phyloP scores from a whole-genome alignment of 2,113 vertebrate species.

The Hippoglossus stenolepis region DNA sequence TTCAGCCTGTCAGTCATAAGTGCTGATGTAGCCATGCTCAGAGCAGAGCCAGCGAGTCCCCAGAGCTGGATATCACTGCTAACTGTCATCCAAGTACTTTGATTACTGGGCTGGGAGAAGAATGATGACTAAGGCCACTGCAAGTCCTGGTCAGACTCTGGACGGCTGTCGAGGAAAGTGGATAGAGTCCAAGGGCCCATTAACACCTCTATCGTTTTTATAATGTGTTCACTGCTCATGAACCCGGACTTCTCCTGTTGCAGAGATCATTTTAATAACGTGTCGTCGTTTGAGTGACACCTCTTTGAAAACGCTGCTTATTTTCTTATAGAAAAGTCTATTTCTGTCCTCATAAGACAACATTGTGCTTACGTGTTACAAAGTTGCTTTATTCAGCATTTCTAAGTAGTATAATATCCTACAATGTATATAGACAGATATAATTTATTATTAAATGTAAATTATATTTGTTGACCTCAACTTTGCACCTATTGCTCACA shows the following conservation, averaged over 20 bases:
- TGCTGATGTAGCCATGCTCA: conserved; percentile 69
- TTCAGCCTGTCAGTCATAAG: conserved; percentile 71
- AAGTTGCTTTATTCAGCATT: no score
- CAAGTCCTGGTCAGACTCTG: conserved; percentile 41
- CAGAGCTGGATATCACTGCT: conserved; percentile 69
- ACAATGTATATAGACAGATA: not conserved
- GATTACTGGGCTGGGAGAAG: conserved; percentile 62
- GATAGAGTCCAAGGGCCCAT: conserved; percentile 46
- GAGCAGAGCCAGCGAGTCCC: conserved; percentile 48
- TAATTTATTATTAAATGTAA: not conserved
- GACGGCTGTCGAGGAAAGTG: conserved; percentile 37
- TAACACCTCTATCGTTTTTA: conserved; percentile 43
- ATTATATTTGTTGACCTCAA: not conserved
- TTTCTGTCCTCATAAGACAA: not conserved
- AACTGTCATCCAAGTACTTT: conserved; percentile 71
- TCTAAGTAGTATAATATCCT: no score
- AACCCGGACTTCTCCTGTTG: conserved; percentile 16
- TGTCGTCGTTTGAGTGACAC: not conserved
- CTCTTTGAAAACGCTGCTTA: not conserved
- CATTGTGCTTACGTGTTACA: not conserved
- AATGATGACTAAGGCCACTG: conserved; percentile 70
- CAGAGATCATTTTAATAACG: not conserved
- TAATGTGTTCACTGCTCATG: not conserved
- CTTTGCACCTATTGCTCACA: no score
- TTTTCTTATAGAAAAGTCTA: no score